Evolutionary conservation across 2,888 invertebrate genomes (phyloP).

Genomic region (Aquatica leii): DNA sequence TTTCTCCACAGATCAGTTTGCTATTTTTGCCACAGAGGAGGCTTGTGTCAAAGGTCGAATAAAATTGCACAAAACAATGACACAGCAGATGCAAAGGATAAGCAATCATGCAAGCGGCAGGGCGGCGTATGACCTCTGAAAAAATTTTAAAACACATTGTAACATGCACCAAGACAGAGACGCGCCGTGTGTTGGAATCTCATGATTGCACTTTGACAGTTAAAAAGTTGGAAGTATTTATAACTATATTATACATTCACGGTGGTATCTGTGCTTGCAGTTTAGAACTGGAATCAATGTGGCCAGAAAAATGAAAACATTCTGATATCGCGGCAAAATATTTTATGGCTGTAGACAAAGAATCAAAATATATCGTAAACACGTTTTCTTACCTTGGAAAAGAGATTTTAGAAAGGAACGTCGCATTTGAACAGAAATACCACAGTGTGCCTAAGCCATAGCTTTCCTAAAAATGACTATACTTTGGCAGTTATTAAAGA

Average conservation of each 20-base stretch:
- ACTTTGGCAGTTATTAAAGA: neutral
- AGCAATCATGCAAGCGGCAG: neutral
- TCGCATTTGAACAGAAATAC: neutral
- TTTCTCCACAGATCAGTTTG: too few species aligned
- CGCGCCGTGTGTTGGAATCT: neutral
- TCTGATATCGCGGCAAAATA: too few species aligned
- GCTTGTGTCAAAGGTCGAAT: too few species aligned
- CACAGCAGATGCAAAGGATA: too few species aligned
- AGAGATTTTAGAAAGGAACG: neutral
- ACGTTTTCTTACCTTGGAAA: neutral
- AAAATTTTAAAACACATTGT: neutral
- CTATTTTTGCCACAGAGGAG: too few species aligned
- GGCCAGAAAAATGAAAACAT: too few species aligned
- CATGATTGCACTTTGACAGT: neutral
- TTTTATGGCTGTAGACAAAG: too few species aligned
- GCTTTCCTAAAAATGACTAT: neutral
- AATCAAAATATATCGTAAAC: neutral
- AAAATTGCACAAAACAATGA: too few species aligned
- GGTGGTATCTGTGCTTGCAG: too few species aligned
- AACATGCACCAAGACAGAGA: neutral
- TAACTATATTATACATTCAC: neutral
- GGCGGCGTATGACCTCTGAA: neutral
- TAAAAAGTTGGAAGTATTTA: neutral
- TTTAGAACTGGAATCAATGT: too few species aligned
- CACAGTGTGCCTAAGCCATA: neutral